These are phyloP conservation scores for Cinclus mexicanus DNA, from an alignment of 2,113 vertebrate genomes.

Conservation along the genomic window DNA sequence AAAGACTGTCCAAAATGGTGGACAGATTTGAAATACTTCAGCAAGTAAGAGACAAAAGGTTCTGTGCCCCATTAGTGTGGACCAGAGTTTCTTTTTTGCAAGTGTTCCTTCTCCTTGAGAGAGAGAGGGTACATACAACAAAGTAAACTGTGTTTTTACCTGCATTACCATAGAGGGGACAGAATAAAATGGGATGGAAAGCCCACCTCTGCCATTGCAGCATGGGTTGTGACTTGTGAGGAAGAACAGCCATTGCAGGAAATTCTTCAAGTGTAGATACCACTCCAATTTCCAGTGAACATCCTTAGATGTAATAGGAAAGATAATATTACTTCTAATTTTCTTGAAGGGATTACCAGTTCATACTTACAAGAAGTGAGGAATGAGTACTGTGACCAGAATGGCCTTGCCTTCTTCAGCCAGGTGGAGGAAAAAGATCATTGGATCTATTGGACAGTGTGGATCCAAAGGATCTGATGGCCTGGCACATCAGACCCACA, in stretches of 20 bases:
- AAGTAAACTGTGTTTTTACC: neutral
- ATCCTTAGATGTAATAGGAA: neutral
- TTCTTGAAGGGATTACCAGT: neutral
- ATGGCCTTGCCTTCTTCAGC: neutral
- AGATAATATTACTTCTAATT: neutral
- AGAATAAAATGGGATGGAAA: neutral
- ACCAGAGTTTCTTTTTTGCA: neutral
- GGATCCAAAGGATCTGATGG: neutral
- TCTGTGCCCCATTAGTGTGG: too few relatives aligned
- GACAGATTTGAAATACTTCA: neutral
- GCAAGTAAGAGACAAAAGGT: neutral
- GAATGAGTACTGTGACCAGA: fast-evolving
- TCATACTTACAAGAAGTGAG: neutral
- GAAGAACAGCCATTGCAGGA: neutral
- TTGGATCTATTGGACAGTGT: fast-evolving
- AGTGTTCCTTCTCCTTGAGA: neutral
- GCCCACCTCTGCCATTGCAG: neutral
- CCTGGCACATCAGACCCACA: neutral
- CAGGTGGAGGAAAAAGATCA: neutral
- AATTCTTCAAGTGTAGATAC: neutral
- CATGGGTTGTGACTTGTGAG: fast-evolving
- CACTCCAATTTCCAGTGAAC: neutral
- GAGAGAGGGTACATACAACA: neutral
- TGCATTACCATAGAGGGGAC: neutral
- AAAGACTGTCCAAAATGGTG: neutral